phyloP scores from a whole-genome alignment of 2,113 vertebrate genomes.

The Alligator mississippiensis region DNA sequence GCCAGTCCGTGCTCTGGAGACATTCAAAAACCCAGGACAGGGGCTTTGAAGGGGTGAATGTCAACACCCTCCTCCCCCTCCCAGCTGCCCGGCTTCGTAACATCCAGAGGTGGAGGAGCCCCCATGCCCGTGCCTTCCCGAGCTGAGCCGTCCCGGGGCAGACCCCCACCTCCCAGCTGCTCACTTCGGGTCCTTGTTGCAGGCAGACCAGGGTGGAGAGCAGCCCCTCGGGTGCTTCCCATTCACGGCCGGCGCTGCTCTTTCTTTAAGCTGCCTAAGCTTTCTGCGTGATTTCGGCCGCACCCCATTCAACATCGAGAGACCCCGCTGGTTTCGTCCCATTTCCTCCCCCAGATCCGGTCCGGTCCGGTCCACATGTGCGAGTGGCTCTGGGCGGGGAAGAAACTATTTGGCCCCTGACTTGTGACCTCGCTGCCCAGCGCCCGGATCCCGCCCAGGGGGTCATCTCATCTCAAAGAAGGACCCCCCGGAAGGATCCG shows the following conservation, averaged over 20 bases:
- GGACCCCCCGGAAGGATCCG: too few species aligned
- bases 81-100: not conserved
- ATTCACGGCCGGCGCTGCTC: not conserved
- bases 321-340: not conserved
- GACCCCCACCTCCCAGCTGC: too few species aligned
- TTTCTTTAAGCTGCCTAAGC: not conserved
- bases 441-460: too few species aligned
- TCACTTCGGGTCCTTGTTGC: too few species aligned
- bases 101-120: not conserved
- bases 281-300: not conserved
- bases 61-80: fast-evolving
- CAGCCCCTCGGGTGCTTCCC: too few species aligned
- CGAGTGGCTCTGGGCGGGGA: not conserved
- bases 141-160: not conserved
- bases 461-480: too few species aligned
- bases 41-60: not conserved
- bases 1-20: not conserved
- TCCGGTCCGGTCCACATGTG: not conserved
- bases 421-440: too few species aligned
- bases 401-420: not conserved
- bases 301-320: not conserved
- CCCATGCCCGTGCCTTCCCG: too few species aligned
- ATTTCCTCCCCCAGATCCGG: too few species aligned
- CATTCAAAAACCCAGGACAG: not conserved
- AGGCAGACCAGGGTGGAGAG: too few species aligned